These are phyloP conservation scores for Indicator indicator DNA, from an alignment of 2,113 vertebrate species.

Conservation along the genomic window DNA sequence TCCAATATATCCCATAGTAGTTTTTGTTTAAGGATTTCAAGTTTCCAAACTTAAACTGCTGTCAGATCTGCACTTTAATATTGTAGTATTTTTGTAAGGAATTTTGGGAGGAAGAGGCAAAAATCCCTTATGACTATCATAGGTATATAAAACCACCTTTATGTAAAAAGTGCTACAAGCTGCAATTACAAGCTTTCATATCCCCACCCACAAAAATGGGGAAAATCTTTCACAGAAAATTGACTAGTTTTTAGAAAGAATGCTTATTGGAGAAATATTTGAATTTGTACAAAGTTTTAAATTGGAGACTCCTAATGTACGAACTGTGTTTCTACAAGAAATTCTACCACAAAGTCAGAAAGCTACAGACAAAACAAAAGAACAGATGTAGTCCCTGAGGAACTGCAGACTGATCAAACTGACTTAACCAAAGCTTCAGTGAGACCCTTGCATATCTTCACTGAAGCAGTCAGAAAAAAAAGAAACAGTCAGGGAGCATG, in stretches of 20 bases:
- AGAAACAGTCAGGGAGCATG: not conserved
- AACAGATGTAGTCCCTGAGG: not conserved
- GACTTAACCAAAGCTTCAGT: not conserved
- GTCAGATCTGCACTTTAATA: not conserved
- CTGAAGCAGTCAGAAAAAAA: not conserved
- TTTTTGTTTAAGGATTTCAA: not conserved
- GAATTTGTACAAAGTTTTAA: not conserved
- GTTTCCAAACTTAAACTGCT: not conserved
- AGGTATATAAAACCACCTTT: not conserved
- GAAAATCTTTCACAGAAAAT: not conserved
- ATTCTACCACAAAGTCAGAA: not conserved
- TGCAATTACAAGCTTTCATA: not conserved
- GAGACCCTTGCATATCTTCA: not conserved
- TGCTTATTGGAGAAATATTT: not conserved
- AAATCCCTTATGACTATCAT: not conserved
- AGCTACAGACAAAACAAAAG: not conserved
- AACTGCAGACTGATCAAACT: conserved; percentile 35
- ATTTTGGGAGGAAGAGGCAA: not conserved
- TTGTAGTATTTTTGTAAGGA: not conserved
- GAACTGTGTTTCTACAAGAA: not conserved
- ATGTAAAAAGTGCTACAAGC: not conserved
- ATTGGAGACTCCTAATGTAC: not conserved
- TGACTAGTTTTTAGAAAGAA: not conserved
- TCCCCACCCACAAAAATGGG: not conserved
- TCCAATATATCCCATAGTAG: not conserved